Evolutionary conservation across 2,113 vertebrate genomes (phyloP).

Genomic region (Synchiropus splendidus): DNA sequence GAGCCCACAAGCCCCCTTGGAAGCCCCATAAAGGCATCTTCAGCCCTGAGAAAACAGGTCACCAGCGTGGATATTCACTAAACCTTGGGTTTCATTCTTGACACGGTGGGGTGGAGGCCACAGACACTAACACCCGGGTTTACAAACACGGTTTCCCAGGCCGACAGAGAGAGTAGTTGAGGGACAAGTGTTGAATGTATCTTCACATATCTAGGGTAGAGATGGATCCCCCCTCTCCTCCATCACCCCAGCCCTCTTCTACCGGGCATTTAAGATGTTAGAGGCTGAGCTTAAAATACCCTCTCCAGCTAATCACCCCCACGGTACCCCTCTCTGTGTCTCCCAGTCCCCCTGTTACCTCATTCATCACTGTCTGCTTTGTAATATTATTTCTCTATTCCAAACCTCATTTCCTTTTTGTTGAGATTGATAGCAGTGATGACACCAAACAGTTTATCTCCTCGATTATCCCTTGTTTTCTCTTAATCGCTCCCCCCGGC

Average conservation of each 20-base stretch:
- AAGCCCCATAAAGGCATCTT: constrained; percentile 35
- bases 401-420: constrained; percentile 72
- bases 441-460: constrained; percentile 79
- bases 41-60: constrained; percentile 38
- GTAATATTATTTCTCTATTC: constrained; percentile 76
- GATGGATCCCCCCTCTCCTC: no score
- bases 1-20: constrained; percentile 39
- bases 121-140: constrained; percentile 30
- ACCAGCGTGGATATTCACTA: constrained; percentile 49
- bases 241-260: no score
- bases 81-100: constrained; percentile 53
- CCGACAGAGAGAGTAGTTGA: no score
- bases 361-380: constrained; percentile 78
- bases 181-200: no score
- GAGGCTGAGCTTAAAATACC: no score
- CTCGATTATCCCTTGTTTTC: constrained; percentile 71
- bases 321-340: constrained; percentile 5
- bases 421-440: constrained; percentile 75
- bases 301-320: no score
- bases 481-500: constrained; percentile 66
- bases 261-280: no score
- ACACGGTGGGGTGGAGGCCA: constrained; percentile 42
- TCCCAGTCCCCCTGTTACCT: constrained; percentile 44
- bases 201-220: no score
- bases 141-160: constrained; percentile 24